Conservation (phyloP, 2,888 invertebrate genomes). For the Spisula solida region DNA sequence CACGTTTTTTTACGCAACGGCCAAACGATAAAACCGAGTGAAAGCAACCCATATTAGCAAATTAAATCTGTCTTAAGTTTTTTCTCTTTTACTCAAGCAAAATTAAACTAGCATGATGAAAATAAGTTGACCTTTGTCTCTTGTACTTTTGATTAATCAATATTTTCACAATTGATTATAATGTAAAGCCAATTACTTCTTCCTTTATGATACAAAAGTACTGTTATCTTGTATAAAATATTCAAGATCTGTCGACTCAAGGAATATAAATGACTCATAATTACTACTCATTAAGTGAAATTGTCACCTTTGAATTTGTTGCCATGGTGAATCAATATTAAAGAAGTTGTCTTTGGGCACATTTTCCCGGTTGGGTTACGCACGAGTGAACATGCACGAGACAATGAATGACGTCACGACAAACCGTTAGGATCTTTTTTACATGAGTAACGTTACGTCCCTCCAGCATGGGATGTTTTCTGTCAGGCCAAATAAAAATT, state of each 20-base stretch:
- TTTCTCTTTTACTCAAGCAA: no score
- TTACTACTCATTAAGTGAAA: slow-evolving; percentile 16
- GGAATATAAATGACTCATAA: background rate
- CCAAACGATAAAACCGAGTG: no score
- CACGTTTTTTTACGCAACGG: no score
- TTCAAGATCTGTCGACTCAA: background rate
- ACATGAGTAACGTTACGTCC: background rate
- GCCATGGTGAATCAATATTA: slow-evolving; percentile 7
- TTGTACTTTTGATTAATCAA: background rate
- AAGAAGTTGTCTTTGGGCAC: background rate
- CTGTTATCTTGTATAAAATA: background rate
- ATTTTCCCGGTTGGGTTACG: background rate
- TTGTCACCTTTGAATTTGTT: slow-evolving; percentile 7
- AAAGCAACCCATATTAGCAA: no score
- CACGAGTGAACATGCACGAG: background rate
- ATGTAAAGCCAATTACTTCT: background rate
- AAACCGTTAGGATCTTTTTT: background rate
- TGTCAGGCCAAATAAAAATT: no score
- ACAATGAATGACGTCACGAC: no score
- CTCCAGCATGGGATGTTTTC: no score
- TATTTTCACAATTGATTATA: background rate
- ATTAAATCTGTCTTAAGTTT: no score
- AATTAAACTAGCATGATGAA: background rate
- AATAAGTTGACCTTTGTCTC: background rate
- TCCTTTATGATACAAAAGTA: background rate